These are phyloP conservation scores for Lagodon rhomboides DNA, from an alignment of 2,797 vertebrate species.

Conservation along the genomic window DNA sequence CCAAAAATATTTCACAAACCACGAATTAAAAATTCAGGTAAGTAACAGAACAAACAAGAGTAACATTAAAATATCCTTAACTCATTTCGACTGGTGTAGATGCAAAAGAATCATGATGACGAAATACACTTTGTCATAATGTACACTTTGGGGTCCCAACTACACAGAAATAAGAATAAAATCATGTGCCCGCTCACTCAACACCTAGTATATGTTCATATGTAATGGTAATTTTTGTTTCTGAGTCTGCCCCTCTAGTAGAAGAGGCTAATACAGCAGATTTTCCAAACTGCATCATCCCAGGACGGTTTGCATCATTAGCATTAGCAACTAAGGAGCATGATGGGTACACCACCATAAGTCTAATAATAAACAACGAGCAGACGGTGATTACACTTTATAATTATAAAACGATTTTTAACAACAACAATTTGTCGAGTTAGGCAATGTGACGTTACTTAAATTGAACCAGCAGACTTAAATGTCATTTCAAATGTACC, in stretches of 20 bases:
- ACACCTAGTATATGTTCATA: background rate
- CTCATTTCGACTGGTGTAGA: too few relatives aligned
- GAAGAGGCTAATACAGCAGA: background rate
- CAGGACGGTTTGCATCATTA: conserved; percentile 43
- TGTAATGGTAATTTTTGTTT: background rate
- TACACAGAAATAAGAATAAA: background rate
- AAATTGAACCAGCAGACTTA: background rate
- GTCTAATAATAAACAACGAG: background rate
- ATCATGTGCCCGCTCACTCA: background rate
- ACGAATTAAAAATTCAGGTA: too few relatives aligned
- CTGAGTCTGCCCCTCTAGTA: background rate
- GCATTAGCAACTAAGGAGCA: conserved; percentile 60
- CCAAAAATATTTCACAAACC: too few relatives aligned
- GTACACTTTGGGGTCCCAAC: background rate
- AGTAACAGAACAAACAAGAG: too few relatives aligned
- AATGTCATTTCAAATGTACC: conserved; percentile 1
- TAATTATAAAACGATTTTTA: background rate
- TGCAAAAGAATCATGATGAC: conserved; percentile 1
- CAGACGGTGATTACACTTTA: background rate
- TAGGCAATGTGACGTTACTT: background rate
- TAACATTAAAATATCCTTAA: too few relatives aligned
- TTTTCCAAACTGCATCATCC: conserved; percentile 18
- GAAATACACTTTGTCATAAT: background rate
- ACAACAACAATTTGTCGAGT: background rate
- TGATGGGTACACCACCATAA: background rate